phyloP scores from a whole-genome alignment of 1,140 invertebrate species.

The Plodia interpunctella region DNA sequence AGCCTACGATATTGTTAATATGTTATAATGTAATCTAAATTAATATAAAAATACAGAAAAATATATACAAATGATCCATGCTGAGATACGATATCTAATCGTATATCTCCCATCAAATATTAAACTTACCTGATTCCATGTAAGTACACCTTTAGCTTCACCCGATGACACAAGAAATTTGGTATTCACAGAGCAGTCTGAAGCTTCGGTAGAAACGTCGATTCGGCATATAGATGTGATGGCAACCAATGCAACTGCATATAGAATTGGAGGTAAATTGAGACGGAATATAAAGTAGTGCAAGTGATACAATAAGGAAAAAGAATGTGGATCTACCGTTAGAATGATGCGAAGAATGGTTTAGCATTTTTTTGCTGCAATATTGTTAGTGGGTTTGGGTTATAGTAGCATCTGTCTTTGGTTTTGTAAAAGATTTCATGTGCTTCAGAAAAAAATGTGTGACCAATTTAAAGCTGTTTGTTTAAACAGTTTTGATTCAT shows the following conservation, averaged over 20 bases:
- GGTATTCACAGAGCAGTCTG: neutral
- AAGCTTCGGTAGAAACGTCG: constrained; percentile 10
- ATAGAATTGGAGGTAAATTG: constrained; percentile 5
- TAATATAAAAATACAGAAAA: too few relatives aligned
- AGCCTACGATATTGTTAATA: too few relatives aligned
- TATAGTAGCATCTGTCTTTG: too few relatives aligned
- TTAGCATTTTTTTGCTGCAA: neutral
- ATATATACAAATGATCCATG: too few relatives aligned
- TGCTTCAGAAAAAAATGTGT: too few relatives aligned
- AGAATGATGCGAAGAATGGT: neutral
- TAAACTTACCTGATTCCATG: neutral
- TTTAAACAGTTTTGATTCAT: too few relatives aligned
- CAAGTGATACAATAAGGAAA: constrained; percentile 2
- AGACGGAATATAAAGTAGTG: constrained; percentile 2
- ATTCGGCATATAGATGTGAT: constrained; percentile 8
- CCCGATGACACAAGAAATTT: constrained; percentile 6
- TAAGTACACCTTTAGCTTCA: neutral
- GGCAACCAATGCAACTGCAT: neutral
- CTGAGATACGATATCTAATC: too few relatives aligned
- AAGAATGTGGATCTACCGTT: neutral
- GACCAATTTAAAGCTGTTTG: too few relatives aligned
- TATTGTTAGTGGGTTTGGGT: too few relatives aligned
- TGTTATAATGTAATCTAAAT: too few relatives aligned
- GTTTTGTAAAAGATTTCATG: too few relatives aligned
- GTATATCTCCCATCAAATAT: too few relatives aligned